phyloP scores from a whole-genome alignment of 2,113 vertebrate genomes.

The Geococcyx californianus region DNA sequence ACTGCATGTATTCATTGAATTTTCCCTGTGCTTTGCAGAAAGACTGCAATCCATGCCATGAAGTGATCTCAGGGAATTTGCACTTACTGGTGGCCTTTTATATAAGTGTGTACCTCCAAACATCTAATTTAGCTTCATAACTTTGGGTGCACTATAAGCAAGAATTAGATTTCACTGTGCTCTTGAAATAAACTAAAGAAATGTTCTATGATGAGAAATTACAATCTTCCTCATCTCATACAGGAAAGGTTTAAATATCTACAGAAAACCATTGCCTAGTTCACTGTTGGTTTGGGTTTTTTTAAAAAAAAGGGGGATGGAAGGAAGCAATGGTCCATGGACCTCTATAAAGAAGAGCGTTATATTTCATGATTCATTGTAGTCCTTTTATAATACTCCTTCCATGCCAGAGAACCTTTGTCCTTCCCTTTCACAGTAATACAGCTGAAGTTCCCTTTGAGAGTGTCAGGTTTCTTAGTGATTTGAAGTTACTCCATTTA shows the following conservation, averaged over 20 bases:
- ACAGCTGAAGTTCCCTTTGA: not conserved
- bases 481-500: not conserved
- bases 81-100: not conserved
- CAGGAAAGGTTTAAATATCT: not conserved
- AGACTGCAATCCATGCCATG: not conserved
- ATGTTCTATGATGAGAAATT: not conserved
- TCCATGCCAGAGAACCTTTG: not conserved
- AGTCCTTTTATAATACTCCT: not conserved
- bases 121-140: not conserved
- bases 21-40: not conserved
- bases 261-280: not conserved
- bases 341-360: not conserved
- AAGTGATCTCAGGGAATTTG: not conserved
- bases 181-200: not conserved
- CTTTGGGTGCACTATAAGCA: not conserved
- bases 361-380: rapidly evolving
- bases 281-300: not conserved
- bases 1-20: not conserved
- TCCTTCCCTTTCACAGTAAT: not conserved
- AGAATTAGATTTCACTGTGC: not conserved
- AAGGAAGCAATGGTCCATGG: not conserved
- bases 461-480: not conserved
- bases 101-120: not conserved
- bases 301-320: not conserved
- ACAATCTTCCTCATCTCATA: not conserved